Conservation (phyloP, 1,140 invertebrate genomes). For the Eufriesea mexicana region DNA sequence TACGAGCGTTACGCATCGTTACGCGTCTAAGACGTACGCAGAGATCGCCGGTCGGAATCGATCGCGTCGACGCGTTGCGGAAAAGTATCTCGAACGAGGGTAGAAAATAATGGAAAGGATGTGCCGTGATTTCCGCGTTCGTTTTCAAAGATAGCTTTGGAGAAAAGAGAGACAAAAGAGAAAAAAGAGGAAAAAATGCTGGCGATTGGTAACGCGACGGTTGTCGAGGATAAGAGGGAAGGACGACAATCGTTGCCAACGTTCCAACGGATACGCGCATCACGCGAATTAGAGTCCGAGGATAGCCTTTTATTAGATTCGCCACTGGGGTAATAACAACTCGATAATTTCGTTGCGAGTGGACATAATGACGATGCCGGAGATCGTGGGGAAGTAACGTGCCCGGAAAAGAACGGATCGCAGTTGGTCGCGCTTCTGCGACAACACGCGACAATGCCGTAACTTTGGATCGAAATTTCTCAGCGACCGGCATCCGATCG, state of each 20-base stretch:
- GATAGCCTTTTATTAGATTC: constrained; percentile 67
- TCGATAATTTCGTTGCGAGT: constrained; percentile 61
- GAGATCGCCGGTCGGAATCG: too few species aligned
- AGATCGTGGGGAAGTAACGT: neutral
- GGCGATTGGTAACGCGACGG: neutral
- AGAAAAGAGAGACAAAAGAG: too few species aligned
- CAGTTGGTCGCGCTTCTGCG: constrained; percentile 58
- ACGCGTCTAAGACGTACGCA: neutral
- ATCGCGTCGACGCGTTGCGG: neutral
- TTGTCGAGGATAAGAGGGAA: neutral
- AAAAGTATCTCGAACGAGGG: neutral
- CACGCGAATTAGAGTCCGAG: constrained; percentile 63
- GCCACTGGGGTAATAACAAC: constrained; percentile 62
- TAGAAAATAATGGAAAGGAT: neutral
- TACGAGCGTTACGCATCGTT: constrained; percentile 5
- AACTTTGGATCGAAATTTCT: constrained; percentile 14
- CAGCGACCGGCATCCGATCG: neutral
- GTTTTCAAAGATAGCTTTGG: neutral
- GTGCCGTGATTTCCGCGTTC: neutral
- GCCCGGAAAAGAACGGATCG: constrained; percentile 51
- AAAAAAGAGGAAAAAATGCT: too few species aligned
- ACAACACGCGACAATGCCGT: constrained; percentile 47
- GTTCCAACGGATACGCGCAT: constrained; percentile 67
- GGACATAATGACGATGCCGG: constrained; percentile 45
- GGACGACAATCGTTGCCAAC: constrained; percentile 56